Percentiles rank a stretch among this genome's conserved stretches.
These are phyloP conservation scores for Lithobius niger DNA, from an alignment of 1,140 invertebrate genomes.

Conservation along the genomic window DNA sequence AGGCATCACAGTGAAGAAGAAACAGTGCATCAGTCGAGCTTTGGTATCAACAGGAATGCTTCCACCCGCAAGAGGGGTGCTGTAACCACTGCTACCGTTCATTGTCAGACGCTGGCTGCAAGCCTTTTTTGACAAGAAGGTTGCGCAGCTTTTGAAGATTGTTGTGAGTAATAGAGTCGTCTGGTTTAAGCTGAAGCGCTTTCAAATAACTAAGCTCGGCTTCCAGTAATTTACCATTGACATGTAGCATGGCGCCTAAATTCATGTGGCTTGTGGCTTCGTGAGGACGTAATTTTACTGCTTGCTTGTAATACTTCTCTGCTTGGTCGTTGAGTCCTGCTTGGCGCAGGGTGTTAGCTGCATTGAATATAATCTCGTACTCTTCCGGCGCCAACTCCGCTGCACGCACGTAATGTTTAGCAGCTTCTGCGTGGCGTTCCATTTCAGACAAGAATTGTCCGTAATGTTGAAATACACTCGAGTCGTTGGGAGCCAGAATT, in stretches of 20 bases:
- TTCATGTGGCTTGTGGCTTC: conserved; percentile 82
- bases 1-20: too few relatives aligned
- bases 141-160: conserved; percentile 67
- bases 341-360: conserved; percentile 69
- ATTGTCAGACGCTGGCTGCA: background rate
- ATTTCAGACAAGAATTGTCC: conserved; percentile 76
- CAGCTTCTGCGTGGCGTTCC: conserved; percentile 63
- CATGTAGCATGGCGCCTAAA: conserved; percentile 79
- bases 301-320: conserved; percentile 67
- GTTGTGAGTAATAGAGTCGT: conserved; percentile 68
- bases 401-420: conserved; percentile 56
- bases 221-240: conserved; percentile 75
- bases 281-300: conserved; percentile 48
- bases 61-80: background rate
- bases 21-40: too few relatives aligned
- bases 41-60: too few relatives aligned
- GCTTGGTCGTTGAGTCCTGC: conserved; percentile 59
- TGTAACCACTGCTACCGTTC: background rate
- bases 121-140: conserved; percentile 21
- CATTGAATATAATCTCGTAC: conserved; percentile 67
- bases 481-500: conserved; percentile 63
- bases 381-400: conserved; percentile 58
- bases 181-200: conserved; percentile 66
- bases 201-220: conserved; percentile 68
- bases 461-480: conserved; percentile 68